phyloP scores from a whole-genome alignment of 2,797 vertebrate genomes.

The Varecia variegata region DNA sequence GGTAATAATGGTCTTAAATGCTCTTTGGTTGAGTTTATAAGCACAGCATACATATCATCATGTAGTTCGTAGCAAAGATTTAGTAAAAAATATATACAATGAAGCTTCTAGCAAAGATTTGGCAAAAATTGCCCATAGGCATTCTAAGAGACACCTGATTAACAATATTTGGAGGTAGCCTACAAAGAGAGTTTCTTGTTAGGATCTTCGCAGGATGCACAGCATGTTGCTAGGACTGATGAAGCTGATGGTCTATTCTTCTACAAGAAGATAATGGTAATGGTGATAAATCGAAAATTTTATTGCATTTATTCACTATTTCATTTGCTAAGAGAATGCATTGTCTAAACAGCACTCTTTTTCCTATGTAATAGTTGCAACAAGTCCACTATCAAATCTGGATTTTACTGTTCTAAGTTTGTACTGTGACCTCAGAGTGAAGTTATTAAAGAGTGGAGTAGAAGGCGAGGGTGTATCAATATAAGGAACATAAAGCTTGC shows the following conservation, averaged over 20 bases:
- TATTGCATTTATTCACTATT: neutral
- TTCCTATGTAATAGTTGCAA: neutral
- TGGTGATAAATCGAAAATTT: no score
- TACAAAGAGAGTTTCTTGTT: neutral
- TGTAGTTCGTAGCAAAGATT: neutral
- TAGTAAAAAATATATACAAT: neutral
- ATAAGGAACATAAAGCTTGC: neutral
- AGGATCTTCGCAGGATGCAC: neutral
- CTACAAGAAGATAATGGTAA: neutral
- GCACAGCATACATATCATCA: neutral
- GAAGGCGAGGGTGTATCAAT: neutral
- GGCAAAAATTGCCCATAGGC: neutral
- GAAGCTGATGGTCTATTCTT: neutral
- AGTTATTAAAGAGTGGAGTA: neutral
- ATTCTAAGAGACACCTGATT: neutral
- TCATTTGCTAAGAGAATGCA: neutral
- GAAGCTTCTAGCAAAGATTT: neutral
- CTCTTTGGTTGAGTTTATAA: neutral
- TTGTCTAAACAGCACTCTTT: neutral
- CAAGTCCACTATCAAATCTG: neutral
- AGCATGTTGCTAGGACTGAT: neutral
- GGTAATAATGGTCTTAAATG: neutral
- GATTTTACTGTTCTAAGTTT: neutral
- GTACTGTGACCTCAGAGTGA: neutral
- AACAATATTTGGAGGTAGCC: neutral